phyloP scores from a whole-genome alignment of 2,113 vertebrate species.

The Pluvialis apricaria region DNA sequence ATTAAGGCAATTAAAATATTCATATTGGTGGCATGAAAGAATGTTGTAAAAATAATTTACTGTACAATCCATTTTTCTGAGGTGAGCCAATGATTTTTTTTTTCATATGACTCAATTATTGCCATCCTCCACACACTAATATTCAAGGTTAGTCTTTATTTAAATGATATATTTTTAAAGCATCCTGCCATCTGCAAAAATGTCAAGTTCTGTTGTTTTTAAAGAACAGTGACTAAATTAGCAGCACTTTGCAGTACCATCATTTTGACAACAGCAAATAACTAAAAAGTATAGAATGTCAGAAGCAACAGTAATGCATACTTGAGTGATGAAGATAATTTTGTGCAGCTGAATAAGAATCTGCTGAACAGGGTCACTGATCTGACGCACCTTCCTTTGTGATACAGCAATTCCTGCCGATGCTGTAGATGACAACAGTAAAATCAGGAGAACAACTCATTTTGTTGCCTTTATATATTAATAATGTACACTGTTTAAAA shows the following conservation, averaged over 20 bases:
- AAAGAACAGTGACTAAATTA: slow-evolving; percentile 54
- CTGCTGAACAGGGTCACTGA: slow-evolving; percentile 87
- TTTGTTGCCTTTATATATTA: background rate
- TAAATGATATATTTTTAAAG: slow-evolving; percentile 50
- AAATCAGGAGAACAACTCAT: slow-evolving; percentile 38
- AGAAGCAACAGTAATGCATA: slow-evolving; percentile 44
- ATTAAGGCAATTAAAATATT: background rate
- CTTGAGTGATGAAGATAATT: slow-evolving; percentile 88
- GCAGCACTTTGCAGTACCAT: slow-evolving; percentile 1
- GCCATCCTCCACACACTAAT: slow-evolving; percentile 46
- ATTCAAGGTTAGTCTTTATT: slow-evolving; percentile 47
- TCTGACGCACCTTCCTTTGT: slow-evolving; percentile 86
- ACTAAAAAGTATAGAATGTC: background rate
- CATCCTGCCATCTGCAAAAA: slow-evolving; percentile 61
- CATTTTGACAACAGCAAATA: slow-evolving; percentile 34
- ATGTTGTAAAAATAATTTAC: slow-evolving; percentile 28
- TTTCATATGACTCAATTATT: slow-evolving; percentile 43
- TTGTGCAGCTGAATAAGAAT: slow-evolving; percentile 90
- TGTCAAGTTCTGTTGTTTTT: slow-evolving; percentile 66
- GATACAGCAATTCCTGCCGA: slow-evolving; percentile 86
- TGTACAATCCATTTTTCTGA: slow-evolving; percentile 9
- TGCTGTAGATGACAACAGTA: slow-evolving; percentile 57
- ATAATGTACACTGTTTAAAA: background rate
- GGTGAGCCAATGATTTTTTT: background rate
- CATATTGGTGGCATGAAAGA: background rate